Evolutionary conservation across 2,797 vertebrate species (phyloP).

Genomic region (Myotis planiceps): DNA sequence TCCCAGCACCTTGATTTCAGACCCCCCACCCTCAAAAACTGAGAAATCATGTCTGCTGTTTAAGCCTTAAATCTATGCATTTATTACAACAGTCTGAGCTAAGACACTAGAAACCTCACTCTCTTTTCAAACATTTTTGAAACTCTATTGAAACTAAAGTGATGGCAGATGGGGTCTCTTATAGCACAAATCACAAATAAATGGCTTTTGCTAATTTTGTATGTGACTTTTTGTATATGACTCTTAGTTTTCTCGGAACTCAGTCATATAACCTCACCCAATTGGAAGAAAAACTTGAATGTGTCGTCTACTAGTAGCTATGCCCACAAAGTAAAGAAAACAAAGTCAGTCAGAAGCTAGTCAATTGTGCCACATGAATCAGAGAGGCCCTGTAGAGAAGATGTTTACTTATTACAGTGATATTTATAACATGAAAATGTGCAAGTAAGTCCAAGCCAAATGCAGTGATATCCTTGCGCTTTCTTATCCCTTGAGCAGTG

Average conservation of each 20-base stretch:
- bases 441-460: not conserved
- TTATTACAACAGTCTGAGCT: not conserved
- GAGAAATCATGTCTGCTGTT: not conserved
- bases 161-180: not conserved
- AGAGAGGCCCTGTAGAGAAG: not conserved
- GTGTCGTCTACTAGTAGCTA: not conserved
- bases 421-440: not conserved
- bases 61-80: not conserved
- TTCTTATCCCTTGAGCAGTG: not conserved
- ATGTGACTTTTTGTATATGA: not conserved
- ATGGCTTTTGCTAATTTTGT: not conserved
- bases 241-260: not conserved
- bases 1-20: not conserved
- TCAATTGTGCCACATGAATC: not conserved
- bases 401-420: not conserved
- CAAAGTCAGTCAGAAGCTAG: not conserved
- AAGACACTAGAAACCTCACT: not conserved
- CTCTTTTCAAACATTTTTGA: not conserved
- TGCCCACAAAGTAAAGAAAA: not conserved
- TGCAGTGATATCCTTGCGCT: not conserved
- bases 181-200: not conserved
- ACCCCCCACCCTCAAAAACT: not conserved
- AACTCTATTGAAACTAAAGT: not conserved
- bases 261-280: not conserved
- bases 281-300: not conserved